Evolutionary conservation across 2,797 vertebrate species (phyloP).

Genomic region (Alauda arvensis): DNA sequence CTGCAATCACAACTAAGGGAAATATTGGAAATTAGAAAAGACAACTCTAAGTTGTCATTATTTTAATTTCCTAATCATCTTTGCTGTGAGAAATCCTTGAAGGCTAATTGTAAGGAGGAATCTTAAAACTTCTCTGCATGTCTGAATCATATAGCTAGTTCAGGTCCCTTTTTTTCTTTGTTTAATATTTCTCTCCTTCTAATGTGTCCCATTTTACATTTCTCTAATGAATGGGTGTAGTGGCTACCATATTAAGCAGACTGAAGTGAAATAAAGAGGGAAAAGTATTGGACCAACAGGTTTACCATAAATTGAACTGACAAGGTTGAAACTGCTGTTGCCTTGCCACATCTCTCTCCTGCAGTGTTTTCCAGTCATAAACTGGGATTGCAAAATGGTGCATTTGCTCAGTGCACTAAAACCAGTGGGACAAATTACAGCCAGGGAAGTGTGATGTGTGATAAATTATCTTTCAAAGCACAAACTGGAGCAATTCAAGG

Average conservation of each 20-base stretch:
- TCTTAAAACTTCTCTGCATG: not conserved
- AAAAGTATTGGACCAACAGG: not conserved
- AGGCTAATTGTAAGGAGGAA: not conserved
- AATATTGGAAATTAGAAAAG: slow-evolving; percentile 18
- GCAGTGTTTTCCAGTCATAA: not conserved
- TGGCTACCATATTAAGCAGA: not conserved
- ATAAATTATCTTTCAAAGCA: not conserved
- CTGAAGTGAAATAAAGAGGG: not conserved
- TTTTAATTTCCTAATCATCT: slow-evolving; percentile 6
- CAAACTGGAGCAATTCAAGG: not conserved
- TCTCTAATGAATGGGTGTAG: not conserved
- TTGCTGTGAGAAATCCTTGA: not conserved
- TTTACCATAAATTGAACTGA: not conserved
- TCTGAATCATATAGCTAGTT: not conserved
- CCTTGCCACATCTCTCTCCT: not conserved
- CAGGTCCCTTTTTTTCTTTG: not conserved
- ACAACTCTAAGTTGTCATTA: slow-evolving; percentile 13
- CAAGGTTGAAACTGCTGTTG: not conserved
- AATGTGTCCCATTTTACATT: not conserved
- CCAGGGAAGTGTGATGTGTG: not conserved
- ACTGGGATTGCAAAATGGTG: not conserved
- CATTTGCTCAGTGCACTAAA: not conserved
- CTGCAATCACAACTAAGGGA: slow-evolving; percentile 7
- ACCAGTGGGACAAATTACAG: not conserved
- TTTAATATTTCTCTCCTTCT: not conserved